A percentile compares a stretch with the other conserved stretches of the same genome.
These are phyloP conservation scores for Limnephilus lunatus DNA, from an alignment of 2,888 invertebrate species.

Conservation along the genomic window DNA sequence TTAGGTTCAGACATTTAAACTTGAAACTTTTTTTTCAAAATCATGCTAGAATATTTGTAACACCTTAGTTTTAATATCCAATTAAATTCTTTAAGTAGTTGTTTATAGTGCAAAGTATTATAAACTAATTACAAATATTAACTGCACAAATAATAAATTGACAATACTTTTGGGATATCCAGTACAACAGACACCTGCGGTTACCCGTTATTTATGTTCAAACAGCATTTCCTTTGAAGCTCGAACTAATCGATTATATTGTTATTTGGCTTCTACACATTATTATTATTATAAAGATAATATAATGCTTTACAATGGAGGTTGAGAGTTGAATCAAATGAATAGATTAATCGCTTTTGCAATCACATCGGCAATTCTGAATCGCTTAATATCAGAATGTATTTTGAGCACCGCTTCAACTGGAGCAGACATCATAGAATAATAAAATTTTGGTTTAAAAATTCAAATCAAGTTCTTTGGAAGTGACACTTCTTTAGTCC, in stretches of 20 bases:
- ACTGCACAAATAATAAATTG: not conserved
- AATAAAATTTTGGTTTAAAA: not conserved
- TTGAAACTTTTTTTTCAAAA: too few relatives aligned
- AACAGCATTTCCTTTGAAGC: constrained; percentile 2
- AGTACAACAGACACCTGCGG: not conserved
- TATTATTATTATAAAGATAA: not conserved
- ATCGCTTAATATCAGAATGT: not conserved
- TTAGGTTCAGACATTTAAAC: too few relatives aligned
- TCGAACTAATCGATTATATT: not conserved
- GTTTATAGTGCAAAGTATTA: too few relatives aligned
- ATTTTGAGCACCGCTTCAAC: not conserved
- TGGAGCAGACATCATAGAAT: not conserved
- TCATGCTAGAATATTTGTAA: too few relatives aligned
- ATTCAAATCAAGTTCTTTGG: too few relatives aligned
- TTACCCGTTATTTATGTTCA: not conserved
- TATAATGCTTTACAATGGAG: not conserved
- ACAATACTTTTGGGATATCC: not conserved
- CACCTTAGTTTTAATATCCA: too few relatives aligned
- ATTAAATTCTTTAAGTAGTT: too few relatives aligned
- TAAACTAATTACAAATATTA: not conserved
- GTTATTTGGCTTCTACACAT: not conserved
- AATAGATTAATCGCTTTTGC: not conserved
- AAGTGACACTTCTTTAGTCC: too few relatives aligned
- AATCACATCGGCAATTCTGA: not conserved
- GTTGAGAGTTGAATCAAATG: not conserved